Evolutionary conservation across 2,113 vertebrate species (phyloP).

Genomic region (Grammatotria lemairii): DNA sequence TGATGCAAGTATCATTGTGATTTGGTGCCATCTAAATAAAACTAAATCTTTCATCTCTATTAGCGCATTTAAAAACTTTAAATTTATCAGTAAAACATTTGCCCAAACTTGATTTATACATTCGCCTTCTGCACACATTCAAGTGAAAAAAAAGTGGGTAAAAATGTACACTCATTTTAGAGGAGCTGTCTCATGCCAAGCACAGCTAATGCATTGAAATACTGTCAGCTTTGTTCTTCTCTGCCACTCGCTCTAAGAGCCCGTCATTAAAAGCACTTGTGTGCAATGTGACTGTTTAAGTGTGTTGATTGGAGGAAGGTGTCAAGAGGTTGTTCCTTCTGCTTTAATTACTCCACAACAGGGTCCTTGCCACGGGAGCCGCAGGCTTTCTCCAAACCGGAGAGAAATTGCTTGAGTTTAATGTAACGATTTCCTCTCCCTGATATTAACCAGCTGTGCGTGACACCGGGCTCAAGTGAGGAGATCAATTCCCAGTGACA

Average conservation of each 20-base stretch:
- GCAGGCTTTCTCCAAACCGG: constrained; percentile 8
- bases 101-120: neutral
- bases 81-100: neutral
- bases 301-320: constrained; percentile 37
- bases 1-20: neutral
- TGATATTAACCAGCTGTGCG: constrained; percentile 61
- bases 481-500: constrained; percentile 52
- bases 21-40: neutral
- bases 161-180: neutral
- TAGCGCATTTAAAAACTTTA: neutral
- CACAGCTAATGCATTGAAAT: neutral
- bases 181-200: neutral
- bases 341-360: constrained; percentile 45
- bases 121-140: neutral
- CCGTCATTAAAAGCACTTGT: constrained; percentile 30
- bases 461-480: constrained; percentile 37
- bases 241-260: neutral
- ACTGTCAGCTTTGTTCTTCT: neutral
- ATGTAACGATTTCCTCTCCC: constrained; percentile 32
- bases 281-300: constrained; percentile 41
- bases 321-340: constrained; percentile 53
- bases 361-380: neutral
- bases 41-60: neutral
- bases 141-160: neutral
- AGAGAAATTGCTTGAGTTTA: constrained; percentile 58